A percentile compares a stretch with the other conserved stretches of the same genome.
Conservation (phyloP, 1,140 invertebrate genomes). For the Heliothis virescens region DNA sequence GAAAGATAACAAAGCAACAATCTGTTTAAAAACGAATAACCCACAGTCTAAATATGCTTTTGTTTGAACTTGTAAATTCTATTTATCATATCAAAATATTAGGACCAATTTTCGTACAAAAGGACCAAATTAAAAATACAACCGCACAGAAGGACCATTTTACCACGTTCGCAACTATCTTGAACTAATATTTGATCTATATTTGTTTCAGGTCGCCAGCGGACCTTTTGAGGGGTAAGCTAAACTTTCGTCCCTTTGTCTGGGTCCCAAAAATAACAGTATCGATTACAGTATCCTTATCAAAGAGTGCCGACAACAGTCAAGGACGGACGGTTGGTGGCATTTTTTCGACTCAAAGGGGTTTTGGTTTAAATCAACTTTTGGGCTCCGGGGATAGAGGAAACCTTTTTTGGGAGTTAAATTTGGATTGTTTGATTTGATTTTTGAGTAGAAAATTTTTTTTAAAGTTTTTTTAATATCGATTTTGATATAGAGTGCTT, state of each 20-base stretch:
- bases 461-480: background rate
- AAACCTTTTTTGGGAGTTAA: background rate
- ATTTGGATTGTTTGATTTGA: background rate
- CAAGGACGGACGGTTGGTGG: conserved; percentile 11
- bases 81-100: too few species aligned
- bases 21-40: too few species aligned
- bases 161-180: background rate
- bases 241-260: conserved; percentile 19
- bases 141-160: background rate
- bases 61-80: too few species aligned
- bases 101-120: too few species aligned
- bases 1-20: too few species aligned
- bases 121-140: too few species aligned
- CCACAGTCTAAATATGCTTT: too few species aligned
- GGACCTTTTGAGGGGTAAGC: conserved; percentile 13
- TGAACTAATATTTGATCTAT: conserved; percentile 27
- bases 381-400: conserved; percentile 17
- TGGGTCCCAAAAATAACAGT: conserved; percentile 37
- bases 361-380: conserved; percentile 12
- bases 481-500: background rate
- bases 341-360: conserved; percentile 37
- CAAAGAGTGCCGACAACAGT: background rate
- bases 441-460: background rate
- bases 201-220: conserved; percentile 36
- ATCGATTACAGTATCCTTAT: conserved; percentile 41